phyloP scores from a whole-genome alignment of 2,888 invertebrate species.

The Napeogenes sylphis region DNA sequence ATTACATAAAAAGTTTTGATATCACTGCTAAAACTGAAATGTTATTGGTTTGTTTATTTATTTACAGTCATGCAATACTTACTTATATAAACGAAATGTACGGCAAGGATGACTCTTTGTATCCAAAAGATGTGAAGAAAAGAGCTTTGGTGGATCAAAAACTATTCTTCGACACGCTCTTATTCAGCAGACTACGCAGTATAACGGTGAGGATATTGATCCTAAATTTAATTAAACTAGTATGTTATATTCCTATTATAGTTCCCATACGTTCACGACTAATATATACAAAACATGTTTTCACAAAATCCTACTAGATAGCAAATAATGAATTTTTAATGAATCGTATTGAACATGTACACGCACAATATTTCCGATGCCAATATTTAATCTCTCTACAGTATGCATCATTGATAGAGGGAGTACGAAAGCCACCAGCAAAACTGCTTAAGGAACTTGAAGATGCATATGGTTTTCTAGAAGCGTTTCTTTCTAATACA shows the following conservation, averaged over 20 bases:
- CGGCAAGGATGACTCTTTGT: conserved; percentile 71
- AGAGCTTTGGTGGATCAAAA: conserved; percentile 75
- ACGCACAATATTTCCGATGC: no score
- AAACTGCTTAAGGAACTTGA: conserved; percentile 52
- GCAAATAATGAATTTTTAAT: no score
- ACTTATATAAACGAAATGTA: conserved; percentile 74
- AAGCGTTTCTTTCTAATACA: conserved; percentile 61
- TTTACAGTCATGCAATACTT: conserved; percentile 69
- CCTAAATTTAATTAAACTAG: background rate
- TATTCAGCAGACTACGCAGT: conserved; percentile 62
- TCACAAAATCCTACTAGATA: no score
- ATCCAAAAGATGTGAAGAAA: conserved; percentile 74
- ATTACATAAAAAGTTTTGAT: no score
- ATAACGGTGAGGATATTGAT: conserved; percentile 57
- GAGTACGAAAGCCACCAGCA: conserved; percentile 46
- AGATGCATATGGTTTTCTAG: conserved; percentile 65
- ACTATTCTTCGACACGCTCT: conserved; percentile 70
- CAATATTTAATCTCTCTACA: conserved; percentile 32
- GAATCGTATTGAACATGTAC: no score
- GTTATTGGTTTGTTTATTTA: conserved; percentile 1
- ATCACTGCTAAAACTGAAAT: no score
- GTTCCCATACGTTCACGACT: no score
- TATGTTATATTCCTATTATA: no score
- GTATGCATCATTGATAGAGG: conserved; percentile 48
- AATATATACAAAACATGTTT: no score